Conservation (phyloP, 2,113 vertebrate species). For the Haliaeetus leucogaster region DNA sequence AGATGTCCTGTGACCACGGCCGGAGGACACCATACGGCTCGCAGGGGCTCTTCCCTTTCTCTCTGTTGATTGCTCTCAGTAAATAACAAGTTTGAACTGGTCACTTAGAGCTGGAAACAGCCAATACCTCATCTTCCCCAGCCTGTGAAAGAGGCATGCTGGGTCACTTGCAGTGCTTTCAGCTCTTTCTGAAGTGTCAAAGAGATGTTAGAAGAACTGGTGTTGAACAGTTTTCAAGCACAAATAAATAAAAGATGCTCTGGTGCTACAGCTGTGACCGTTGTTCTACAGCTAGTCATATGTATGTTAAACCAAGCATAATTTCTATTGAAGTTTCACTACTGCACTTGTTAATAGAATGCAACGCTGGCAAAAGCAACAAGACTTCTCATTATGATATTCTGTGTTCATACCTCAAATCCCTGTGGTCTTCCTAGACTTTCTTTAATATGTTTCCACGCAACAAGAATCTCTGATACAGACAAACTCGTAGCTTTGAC, state of each 20-base stretch:
- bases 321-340: constrained; percentile 17
- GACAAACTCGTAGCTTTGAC: constrained; percentile 87
- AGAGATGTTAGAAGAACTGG: neutral
- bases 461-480: constrained; percentile 89
- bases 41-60: neutral
- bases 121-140: constrained; percentile 47
- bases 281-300: neutral
- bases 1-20: neutral
- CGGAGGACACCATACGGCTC: neutral
- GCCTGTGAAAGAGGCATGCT: neutral
- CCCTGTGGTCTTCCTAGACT: constrained; percentile 89
- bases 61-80: neutral
- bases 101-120: constrained; percentile 1
- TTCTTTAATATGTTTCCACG: constrained; percentile 86
- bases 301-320: neutral
- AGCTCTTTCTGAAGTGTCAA: neutral
- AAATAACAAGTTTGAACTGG: constrained; percentile 30
- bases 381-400: constrained; percentile 37
- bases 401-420: constrained; percentile 86
- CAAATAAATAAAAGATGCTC: constrained; percentile 20
- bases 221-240: neutral
- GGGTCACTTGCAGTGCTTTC: constrained; percentile 14
- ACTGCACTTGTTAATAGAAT: neutral
- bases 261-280: neutral
- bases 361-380: neutral